These are phyloP conservation scores for Hippocampus abdominalis DNA, from an alignment of 2,113 vertebrate genomes.

Conservation along the genomic window DNA sequence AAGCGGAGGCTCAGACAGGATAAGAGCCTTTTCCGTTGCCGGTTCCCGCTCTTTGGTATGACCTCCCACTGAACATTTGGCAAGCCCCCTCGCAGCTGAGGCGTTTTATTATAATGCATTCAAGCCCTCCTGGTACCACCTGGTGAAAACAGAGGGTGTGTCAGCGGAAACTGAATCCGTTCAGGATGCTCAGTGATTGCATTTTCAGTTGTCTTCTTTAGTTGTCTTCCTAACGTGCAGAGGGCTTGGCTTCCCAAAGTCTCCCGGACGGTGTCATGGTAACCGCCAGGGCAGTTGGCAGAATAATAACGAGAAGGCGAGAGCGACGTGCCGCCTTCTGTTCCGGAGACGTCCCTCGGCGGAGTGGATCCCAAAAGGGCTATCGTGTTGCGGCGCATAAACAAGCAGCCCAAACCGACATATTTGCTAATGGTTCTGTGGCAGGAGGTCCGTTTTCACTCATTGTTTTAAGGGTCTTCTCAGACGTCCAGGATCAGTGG, in stretches of 20 bases:
- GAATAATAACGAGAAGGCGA: slow-evolving; percentile 43
- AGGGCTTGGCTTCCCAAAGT: slow-evolving; percentile 45
- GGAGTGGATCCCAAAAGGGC: slow-evolving; percentile 45
- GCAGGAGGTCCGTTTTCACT: slow-evolving; percentile 12
- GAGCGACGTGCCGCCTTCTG: slow-evolving; percentile 49
- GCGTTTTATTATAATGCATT: slow-evolving; percentile 43
- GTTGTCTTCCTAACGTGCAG: not conserved
- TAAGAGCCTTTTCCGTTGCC: too few species aligned
- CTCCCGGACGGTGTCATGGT: slow-evolving; percentile 49
- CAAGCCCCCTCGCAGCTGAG: slow-evolving; percentile 27
- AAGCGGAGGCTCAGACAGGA: too few species aligned
- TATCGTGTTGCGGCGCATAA: slow-evolving; percentile 60
- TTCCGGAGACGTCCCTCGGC: slow-evolving; percentile 54
- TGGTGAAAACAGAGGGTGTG: slow-evolving; percentile 7
- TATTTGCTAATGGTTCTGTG: slow-evolving; percentile 24
- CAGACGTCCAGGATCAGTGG: slow-evolving; percentile 1
- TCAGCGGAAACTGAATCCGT: too few species aligned
- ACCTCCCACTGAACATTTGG: too few species aligned
- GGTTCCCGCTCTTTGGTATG: too few species aligned
- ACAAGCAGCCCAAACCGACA: slow-evolving; percentile 38
- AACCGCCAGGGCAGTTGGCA: slow-evolving; percentile 53
- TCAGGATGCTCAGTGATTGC: not conserved
- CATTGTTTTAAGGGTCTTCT: slow-evolving; percentile 20
- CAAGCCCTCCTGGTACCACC: slow-evolving; percentile 13
- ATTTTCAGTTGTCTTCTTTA: not conserved